Evolutionary conservation across 2,797 vertebrate genomes (phyloP).

Genomic region (Odontamblyopus lacepedii): DNA sequence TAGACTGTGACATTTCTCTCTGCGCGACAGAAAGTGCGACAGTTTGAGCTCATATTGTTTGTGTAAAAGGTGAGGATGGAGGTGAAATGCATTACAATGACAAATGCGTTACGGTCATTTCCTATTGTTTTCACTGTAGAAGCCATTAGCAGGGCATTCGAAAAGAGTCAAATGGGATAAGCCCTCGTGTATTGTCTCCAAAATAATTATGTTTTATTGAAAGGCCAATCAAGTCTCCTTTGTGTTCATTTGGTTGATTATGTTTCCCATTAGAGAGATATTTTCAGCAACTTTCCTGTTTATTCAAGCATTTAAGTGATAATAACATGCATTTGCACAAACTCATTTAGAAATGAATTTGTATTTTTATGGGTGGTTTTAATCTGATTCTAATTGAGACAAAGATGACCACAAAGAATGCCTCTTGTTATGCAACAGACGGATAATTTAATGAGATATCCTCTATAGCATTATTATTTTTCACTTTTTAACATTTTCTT

Average conservation of each 20-base stretch:
- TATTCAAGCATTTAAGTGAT: neutral
- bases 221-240: neutral
- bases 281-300: constrained; percentile 3
- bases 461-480: neutral
- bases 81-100: constrained; percentile 10
- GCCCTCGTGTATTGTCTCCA: neutral
- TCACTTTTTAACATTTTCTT: too few species aligned
- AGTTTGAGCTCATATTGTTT: neutral
- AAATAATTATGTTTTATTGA: neutral
- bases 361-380: neutral
- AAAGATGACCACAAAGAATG: neutral
- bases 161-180: neutral
- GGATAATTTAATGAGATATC: neutral
- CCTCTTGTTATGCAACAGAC: neutral
- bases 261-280: constrained; percentile 1
- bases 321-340: neutral
- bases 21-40: neutral
- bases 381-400: constrained; percentile 1
- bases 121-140: constrained; percentile 1
- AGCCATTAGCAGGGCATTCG: neutral
- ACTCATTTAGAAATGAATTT: neutral
- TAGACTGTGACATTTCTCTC: constrained; percentile 3
- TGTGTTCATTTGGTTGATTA: constrained; percentile 1
- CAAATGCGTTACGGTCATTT: constrained; percentile 2
- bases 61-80: constrained; percentile 11